phyloP scores from a whole-genome alignment of 2,113 vertebrate genomes.

The Psilopsiagon aurifrons region DNA sequence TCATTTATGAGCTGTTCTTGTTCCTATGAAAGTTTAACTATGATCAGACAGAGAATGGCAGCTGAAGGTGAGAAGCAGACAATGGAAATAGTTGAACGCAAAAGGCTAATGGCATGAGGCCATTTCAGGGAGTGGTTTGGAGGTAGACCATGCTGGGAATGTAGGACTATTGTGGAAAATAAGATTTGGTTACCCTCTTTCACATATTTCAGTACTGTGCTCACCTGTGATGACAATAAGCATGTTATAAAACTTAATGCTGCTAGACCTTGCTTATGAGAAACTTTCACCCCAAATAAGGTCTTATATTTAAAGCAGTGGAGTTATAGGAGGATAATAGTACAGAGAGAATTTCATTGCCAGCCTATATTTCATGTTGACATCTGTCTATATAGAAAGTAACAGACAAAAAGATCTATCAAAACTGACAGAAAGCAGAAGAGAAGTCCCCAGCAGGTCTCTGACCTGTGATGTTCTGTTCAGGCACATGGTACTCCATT shows the following conservation, averaged over 20 bases:
- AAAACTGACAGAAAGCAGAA: background rate
- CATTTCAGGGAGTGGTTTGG: accelerated
- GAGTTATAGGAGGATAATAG: background rate
- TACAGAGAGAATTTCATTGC: background rate
- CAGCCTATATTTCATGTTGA: accelerated
- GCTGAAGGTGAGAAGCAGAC: background rate
- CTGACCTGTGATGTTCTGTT: accelerated
- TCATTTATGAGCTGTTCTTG: background rate
- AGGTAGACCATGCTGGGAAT: accelerated
- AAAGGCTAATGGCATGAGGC: accelerated
- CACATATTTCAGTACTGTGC: accelerated
- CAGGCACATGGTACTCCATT: accelerated
- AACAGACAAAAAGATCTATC: background rate
- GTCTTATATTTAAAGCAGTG: accelerated
- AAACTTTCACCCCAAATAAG: background rate
- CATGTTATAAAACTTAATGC: background rate
- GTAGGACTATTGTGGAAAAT: background rate
- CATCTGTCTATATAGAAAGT: background rate
- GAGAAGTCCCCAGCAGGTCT: background rate
- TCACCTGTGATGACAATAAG: background rate
- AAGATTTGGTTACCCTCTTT: background rate
- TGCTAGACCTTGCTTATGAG: background rate
- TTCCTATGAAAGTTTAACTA: background rate
- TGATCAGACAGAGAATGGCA: background rate
- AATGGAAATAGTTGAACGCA: background rate